Base-by-base conservation (phyloP, 2,888 invertebrate genomes). In the Deroplatys truncata region DNA sequence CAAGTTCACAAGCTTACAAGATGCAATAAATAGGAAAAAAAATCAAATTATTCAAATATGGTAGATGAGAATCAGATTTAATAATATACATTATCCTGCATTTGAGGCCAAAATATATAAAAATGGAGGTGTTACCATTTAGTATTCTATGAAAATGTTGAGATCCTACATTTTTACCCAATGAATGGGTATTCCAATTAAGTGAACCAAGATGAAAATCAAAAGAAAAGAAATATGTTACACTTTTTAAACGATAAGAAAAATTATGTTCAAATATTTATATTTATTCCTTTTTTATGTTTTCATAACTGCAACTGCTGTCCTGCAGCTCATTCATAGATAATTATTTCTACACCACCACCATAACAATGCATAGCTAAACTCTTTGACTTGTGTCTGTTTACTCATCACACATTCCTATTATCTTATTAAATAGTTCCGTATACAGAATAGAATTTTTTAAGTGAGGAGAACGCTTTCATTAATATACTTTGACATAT, bases 311-410 rank as follows among this genome's bases (percentile, higher is more conserved):
- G 29, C 43, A 56, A 16, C 35, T 43, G 82, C 35, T 87, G 56
- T 72, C n/a, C n/a, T 83, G 82, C 43, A 35, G 83, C 29, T 87
- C 83, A 87, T n/a, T 82, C 31, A 83, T 35, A 87, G 82, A 43
- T 82, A 82, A 87, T 86, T 83, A 87, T 87, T 83, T n/a, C 87
- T 87, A 87, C 31, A 87, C 83, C 31, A 87, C 43, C 82, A 87
- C n/a, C 28, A 72, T 82, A 43, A 87, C 87, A 35, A 43, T 87
- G 83, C 87, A 83, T 86, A 72, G 29, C 86, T 82, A 86, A 86
- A 87, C 82, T 87, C 82, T 82, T 72, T 72, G 56, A 72, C 56
- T 72, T 16, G 5, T 72, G 56, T 72, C 56, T 72, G 56, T 7
- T 72, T 72, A 72, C 20, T 72, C 56, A 72, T 72, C 56, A 72